These are phyloP conservation scores for Antedon mediterranea DNA, from an alignment of 53 echinoderm and acorn worm genomes.

Conservation along the genomic window DNA sequence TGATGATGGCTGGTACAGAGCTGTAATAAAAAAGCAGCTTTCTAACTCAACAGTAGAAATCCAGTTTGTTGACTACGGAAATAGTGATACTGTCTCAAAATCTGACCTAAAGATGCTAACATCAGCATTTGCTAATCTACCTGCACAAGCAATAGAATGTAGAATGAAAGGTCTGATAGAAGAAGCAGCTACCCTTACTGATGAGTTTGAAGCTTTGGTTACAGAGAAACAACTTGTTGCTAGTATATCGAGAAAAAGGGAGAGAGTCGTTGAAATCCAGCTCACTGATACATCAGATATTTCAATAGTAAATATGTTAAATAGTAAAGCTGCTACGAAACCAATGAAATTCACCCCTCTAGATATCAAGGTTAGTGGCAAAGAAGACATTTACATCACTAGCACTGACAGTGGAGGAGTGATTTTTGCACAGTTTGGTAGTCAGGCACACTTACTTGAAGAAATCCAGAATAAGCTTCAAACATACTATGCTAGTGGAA, in stretches of 20 bases:
- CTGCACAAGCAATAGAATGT: conserved; percentile 43
- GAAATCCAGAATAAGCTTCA: neutral
- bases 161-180: neutral
- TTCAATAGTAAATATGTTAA: neutral
- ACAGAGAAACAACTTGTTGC: conserved; percentile 69
- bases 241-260: neutral
- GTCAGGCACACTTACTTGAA: neutral
- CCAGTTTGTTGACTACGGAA: conserved; percentile 81
- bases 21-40: conserved; percentile 37
- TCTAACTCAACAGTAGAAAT: conserved; percentile 29
- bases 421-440: neutral
- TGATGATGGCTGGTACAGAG: conserved; percentile 73
- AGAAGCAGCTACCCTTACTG: neutral
- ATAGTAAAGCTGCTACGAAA: neutral
- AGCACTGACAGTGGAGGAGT: neutral
- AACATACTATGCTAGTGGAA: neutral
- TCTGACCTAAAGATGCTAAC: conserved; percentile 28
- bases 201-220: conserved; percentile 35
- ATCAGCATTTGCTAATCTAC: conserved; percentile 24
- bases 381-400: neutral
- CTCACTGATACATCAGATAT: neutral
- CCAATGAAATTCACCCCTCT: neutral
- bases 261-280: neutral
- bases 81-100: conserved; percentile 40
- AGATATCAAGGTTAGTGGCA: neutral